Base-by-base conservation (phyloP, 2,888 invertebrate genomes). In the Microctonus aethiopoides region DNA sequence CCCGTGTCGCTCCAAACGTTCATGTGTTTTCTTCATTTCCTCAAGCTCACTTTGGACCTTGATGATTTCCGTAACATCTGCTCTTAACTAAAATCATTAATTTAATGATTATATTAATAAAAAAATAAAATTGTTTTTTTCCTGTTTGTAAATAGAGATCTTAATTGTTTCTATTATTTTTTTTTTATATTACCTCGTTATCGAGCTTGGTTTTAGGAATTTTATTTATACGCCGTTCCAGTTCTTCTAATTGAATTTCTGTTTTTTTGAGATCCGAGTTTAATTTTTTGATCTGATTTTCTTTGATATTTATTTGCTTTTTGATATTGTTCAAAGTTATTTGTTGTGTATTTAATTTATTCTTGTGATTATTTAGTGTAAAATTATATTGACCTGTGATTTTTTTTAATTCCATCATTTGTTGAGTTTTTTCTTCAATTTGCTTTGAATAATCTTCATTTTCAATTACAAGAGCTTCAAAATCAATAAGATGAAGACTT, bases 391-490 rank as follows among this genome's bases (percentile, higher is more conserved):
- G 77, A 0, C 81, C 91, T 0, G 90, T 89, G 85, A 90, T 88
- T 78, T 87, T 89, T 76, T 92, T 92, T 69, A 91, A 75, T 61
- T 90, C 89, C 0, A 85, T 83, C 4, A 91, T 76, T 74, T 90
- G 89, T 10, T 80, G 78, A 51, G 88, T 83, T 76, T 91, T 91
- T 39, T 88, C 87, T 0, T 91, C 90, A 56, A 92, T 90, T 4
- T 87, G 80, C 67, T 86, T 83, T 10, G 86, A 62, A 64, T 88
- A 88, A 77, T 89, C 88, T 2, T 87, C 77, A 77, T 91, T 92
- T 76, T 91, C 90, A 34, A 92, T 92, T 75, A 88, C 87, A 2
- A 92, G 77, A 78, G 91, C 90, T 34, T 92, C 90, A 74, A 92
- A 92, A 80, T 92, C 92, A 0, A 91, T 89, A 0, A 90, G 88